Evolutionary conservation across 2,888 invertebrate genomes (phyloP), one percentile per base, ranked within the genome.

Genomic region (Agrochola litura): DNA sequence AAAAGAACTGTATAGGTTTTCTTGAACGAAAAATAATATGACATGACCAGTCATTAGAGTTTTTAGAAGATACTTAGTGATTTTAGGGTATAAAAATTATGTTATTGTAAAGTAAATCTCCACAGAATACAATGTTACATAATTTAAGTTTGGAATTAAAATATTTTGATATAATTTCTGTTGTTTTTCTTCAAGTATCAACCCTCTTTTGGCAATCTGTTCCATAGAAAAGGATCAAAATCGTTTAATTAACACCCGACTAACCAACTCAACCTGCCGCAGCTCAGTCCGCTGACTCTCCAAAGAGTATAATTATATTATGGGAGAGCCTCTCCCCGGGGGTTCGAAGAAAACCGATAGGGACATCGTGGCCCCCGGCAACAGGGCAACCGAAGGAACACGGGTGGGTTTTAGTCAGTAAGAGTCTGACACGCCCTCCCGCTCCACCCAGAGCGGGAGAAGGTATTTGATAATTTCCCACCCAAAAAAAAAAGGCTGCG

Each of bases 71-170:
- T 75, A 16, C 12, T 25, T 66, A 37, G 19, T 14, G n/a, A n/a
- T 30, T 30, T 25, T 56, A 56, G 16, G 56, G 22, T 49, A 58
- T 46, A 46, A 14, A 46, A 56, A 77, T 73, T 73, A 30, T 63
- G 10, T 80, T 56, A 8, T 30, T 72, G 25, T 61, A 54, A 10
- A 72, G 54, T 80, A 22, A 63, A 56, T 49, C n/a, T 63, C 46
- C 37, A 37, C 52, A 46, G 41, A 80, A 81, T 63, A 73, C 54
- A 5, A 63, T 77, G 73, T 80, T 73, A 63, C 8, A 6, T 41
- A 80, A 19, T 80, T 81, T 73, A 78, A 43, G 63, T 81, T 81
- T 56, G 56, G 25, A 56, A 80, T 30, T 80, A 77, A 73, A 77
- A 80, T 72, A 14, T 80, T 54, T 77, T 73, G 9, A 56, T n/a